Evolutionary conservation across 1,140 invertebrate genomes (phyloP), one percentile per base, ranked within the genome.

Genomic region (Tetramorium parvispinum): DNA sequence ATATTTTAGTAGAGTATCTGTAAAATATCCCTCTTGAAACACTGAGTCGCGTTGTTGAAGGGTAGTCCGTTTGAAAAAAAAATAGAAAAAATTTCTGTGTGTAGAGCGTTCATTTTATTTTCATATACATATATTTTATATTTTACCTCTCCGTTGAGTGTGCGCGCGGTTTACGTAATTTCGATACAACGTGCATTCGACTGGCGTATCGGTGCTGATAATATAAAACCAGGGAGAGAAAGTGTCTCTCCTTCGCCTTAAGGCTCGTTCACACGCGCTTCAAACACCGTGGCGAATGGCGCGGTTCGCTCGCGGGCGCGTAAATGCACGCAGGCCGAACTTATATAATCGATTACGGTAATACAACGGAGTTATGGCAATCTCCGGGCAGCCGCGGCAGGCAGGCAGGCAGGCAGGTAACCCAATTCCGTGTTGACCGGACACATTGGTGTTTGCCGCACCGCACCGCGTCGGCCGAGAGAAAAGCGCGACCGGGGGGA

Each of bases 271-370:
- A 87, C 85, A 87, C 79, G 79, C 79, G 68, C 79, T 75, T 87
- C 61, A 85, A 87, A 71, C 53, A 40, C 68, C 61, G 53, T 73
- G 85, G 76, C 65, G 65, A 87, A 79, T 73, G 66, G 77, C 55
- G 65, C 32, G 66, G 53, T 57, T 79, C 75, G 75, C 76, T 85
- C 63, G 76, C 63, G 85, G 75, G 46, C 49, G 73, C 75, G 85
- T 87, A 85, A 87, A 87, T 70, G 49, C 85, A 85, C 76, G 40
- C 73, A 68, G 51, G 32, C n/a, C 61, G 61, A 68, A 79, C 85
- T 87, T 87, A 87, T 85, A 85, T 87, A 87, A 87, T 87, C 85
- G 85, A 70, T 87, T 87, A 87, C 85, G 79, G 85, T 87, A 87
- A 87, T 85, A 85, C 61, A 40, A 16, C 65, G 68, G 81, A 87